Evolutionary conservation across 2,113 vertebrate genomes (phyloP), one percentile per base, ranked within the genome.

Genomic region (Muntiacus muntjak): DNA sequence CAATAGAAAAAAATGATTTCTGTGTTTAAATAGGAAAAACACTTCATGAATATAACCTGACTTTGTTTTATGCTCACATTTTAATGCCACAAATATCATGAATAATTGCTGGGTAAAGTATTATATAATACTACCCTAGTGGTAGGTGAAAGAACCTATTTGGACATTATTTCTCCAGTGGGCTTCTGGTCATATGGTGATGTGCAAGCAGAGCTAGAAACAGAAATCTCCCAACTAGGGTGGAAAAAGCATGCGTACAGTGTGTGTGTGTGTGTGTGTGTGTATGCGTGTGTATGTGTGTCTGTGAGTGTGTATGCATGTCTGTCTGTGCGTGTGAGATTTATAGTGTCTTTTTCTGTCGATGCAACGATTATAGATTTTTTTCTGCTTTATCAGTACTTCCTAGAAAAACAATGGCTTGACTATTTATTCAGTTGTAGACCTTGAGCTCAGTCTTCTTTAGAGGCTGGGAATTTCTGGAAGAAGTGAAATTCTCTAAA

Each of bases 51-150:
- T 89, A 84, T 64, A 95, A 45, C n/a, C 5, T 86, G 67, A 62
- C 8, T 28, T 97, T 78, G n/a, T 74, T 97, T 91, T 86, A 87
- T 19, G 81, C 33, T 83, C 36, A 94, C 26, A 92, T 85, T 97
- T 90, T 50, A 86, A 95, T 93, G 3, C 40, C 94, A 91, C 33
- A 94, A 86, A 71, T 74, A 79, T 55, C 45, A 71, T 54, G 40
- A 93, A 43, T 86, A 55, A 95, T 86, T 21, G 26, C 3, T 58
- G 60, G 26, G 47, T 58, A 76, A 67, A 26, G 8, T 81, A 30
- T 45, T 71, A 84, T 71, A 84, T 81, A n/a, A 45, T 57, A 85
- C 52, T 76, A 64, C 6, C 43, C 19, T 11, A 57, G 86, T 52
- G 26, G 62, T n/a, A 96, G 28, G 52, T 74, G 47, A 96, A 86